Percentiles rank a stretch among this genome's conserved stretches.
phyloP scores from a whole-genome alignment of 1,140 invertebrate genomes.

The Eupeodes corollae region DNA sequence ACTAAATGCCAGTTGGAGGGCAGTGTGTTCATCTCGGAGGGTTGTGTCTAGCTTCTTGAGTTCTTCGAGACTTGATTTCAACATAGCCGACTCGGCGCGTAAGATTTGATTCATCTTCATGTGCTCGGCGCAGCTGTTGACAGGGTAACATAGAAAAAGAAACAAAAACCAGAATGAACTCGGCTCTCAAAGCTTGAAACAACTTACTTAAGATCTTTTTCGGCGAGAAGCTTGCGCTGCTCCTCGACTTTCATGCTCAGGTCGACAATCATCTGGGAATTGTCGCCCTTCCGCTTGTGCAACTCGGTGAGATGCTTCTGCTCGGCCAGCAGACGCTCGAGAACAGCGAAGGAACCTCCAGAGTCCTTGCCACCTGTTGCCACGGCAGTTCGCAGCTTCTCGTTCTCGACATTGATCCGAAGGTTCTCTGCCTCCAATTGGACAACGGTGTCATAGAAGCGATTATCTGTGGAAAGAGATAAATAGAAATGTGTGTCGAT shows the following conservation, averaged over 20 bases:
- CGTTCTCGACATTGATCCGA: constrained; percentile 71
- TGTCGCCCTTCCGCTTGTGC: constrained; percentile 79
- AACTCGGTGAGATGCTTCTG: constrained; percentile 88
- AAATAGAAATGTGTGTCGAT: not conserved
- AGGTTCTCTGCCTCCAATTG: constrained; percentile 68
- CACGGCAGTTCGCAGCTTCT: constrained; percentile 51
- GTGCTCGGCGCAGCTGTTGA: constrained; percentile 59
- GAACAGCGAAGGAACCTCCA: constrained; percentile 38
- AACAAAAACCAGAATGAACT: not conserved
- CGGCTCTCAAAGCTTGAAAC: not conserved
- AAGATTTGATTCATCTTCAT: constrained; percentile 51
- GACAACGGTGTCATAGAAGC: constrained; percentile 71
- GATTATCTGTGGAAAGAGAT: constrained; percentile 55
- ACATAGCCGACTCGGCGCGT: constrained; percentile 53
- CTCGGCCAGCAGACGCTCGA: constrained; percentile 72
- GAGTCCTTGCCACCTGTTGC: constrained; percentile 26
- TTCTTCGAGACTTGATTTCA: constrained; percentile 50
- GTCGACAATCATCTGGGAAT: constrained; percentile 86
- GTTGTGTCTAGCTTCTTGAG: constrained; percentile 74
- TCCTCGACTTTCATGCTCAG: constrained; percentile 77
- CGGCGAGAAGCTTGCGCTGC: constrained; percentile 62
- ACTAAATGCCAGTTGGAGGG: constrained; percentile 79
- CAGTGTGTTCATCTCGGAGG: constrained; percentile 88
- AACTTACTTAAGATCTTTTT: constrained; percentile 59
- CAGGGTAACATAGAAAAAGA: not conserved